Conservation (phyloP, 2,113 vertebrate genomes). For the Alectura lathami region DNA sequence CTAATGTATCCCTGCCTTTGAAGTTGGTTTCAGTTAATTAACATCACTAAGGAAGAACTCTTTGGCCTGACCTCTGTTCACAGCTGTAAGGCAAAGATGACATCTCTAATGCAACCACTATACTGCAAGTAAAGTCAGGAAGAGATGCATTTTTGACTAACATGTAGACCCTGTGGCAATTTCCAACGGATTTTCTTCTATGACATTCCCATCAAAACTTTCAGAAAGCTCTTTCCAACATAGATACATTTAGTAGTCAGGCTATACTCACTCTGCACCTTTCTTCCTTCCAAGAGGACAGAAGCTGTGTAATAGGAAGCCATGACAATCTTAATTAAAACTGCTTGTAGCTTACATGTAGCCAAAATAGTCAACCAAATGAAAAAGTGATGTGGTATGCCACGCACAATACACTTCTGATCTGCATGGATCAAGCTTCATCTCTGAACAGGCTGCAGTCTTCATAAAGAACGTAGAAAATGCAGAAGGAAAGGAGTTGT, state of each 20-base stretch:
- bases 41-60: constrained; percentile 40
- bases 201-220: background rate
- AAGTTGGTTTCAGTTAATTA: constrained; percentile 51
- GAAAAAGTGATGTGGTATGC: background rate
- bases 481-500: background rate
- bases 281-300: background rate
- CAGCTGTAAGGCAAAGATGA: constrained; percentile 44
- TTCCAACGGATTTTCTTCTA: background rate
- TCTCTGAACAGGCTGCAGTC: background rate
- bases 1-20: constrained; percentile 29
- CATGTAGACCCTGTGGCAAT: background rate
- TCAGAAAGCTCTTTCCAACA: background rate
- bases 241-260: background rate
- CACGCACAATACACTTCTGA: background rate
- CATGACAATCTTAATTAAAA: constrained; percentile 18
- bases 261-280: background rate
- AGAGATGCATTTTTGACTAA: background rate
- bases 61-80: constrained; percentile 36
- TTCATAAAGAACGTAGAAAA: background rate
- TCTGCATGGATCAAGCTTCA: background rate
- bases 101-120: background rate
- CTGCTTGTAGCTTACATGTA: background rate
- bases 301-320: background rate
- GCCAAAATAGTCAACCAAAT: background rate
- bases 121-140: background rate